Base-by-base conservation (phyloP, 2,113 vertebrate genomes). In the Dipodomys merriami region DNA sequence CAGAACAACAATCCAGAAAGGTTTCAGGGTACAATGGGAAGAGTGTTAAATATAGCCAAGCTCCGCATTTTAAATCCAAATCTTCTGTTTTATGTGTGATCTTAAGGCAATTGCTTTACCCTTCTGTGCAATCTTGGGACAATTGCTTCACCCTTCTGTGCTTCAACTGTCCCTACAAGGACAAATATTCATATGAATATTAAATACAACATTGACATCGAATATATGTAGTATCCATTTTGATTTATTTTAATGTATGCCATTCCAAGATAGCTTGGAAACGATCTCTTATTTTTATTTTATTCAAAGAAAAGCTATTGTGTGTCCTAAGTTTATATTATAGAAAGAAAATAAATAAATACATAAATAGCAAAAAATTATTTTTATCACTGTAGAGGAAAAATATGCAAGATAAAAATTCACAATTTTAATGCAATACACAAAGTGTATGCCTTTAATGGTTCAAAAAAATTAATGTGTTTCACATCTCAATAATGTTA, bases 271-370 rank as follows among this genome's bases (percentile, higher is more conserved):
- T 67, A 68, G 20, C 72, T 80, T 64, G 29, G 83, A 95, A 90
- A 67, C 53, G 29, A 64, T 67, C 27, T 78, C 74, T 88, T 20
- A 64, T 77, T 53, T 25, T 46, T 60, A 71, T 0, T 93, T 29
- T 72, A 20, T 39, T 90, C 25, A 88, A 83, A 62, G 57, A 80
- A 73, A 92, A 94, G 53, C 1, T 20, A 67, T 2, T 62, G 57
- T 77, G 77, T 2, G 30, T 68, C 30, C 57, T 80, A 73, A 85
- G 12, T 11, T 78, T 35, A 83, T 30, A 90, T 67, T 39, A 39
- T 49, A 9, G 30, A 11, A 83, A 76, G 29, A 62, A 89, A 53
- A 94, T 30, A 93, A 94, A 71, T 49, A 81, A 53, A 94, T 30
- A 93, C 91, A 71, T 49, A 81, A 83, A 5, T 80, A 9, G 15